These are phyloP conservation scores for Temnothorax unifasciatus DNA, from an alignment of 2,888 invertebrate genomes.

Conservation along the genomic window DNA sequence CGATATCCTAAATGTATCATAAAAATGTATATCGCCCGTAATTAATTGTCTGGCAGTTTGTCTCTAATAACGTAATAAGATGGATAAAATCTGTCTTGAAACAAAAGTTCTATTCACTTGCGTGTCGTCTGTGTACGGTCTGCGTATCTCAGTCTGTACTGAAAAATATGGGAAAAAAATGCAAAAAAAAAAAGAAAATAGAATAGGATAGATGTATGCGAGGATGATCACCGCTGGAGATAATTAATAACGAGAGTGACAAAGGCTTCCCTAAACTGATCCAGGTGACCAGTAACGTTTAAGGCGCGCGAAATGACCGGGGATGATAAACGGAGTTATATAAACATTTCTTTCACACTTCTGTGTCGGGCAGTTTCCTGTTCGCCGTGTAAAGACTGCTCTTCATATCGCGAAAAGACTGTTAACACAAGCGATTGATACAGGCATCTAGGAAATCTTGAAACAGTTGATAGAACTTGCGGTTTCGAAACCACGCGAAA, in stretches of 20 bases:
- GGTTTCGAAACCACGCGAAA: slow-evolving; percentile 63
- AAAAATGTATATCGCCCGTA: slow-evolving; percentile 45
- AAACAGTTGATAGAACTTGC: slow-evolving; percentile 58
- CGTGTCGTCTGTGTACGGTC: slow-evolving; percentile 58
- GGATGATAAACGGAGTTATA: slow-evolving; percentile 56
- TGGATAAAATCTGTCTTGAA: slow-evolving; percentile 28
- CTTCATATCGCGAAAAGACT: slow-evolving; percentile 79
- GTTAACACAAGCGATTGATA: slow-evolving; percentile 66
- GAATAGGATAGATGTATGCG: background rate
- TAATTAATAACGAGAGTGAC: slow-evolving; percentile 54
- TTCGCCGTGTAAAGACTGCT: slow-evolving; percentile 77
- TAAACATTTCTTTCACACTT: slow-evolving; percentile 72
- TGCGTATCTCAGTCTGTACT: slow-evolving; percentile 51
- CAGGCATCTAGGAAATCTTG: slow-evolving; percentile 59
- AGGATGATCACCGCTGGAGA: background rate
- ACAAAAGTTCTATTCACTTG: slow-evolving; percentile 47
- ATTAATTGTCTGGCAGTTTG: slow-evolving; percentile 26
- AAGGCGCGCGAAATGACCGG: slow-evolving; percentile 56
- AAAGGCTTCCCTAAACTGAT: slow-evolving; percentile 16
- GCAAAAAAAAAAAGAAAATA: background rate
- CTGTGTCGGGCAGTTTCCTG: slow-evolving; percentile 75
- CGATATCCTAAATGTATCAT: slow-evolving; percentile 44
- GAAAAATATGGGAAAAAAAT: background rate
- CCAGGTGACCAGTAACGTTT: slow-evolving; percentile 63
- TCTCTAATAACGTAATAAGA: slow-evolving; percentile 25